These are phyloP conservation scores for Neomorphus geoffroyi DNA, from an alignment of 2,797 vertebrate species.

Conservation along the genomic window DNA sequence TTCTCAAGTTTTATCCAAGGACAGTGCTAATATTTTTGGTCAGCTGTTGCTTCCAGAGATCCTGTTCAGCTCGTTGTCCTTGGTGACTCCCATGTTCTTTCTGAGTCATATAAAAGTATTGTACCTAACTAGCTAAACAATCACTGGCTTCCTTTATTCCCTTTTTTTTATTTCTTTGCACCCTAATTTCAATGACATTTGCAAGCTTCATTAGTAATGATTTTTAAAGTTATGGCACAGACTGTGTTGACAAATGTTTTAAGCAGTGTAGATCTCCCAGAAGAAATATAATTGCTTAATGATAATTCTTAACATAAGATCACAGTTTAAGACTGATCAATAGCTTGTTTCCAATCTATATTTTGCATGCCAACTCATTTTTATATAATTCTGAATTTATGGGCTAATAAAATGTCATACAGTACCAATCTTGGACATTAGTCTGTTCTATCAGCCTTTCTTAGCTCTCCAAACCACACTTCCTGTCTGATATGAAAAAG, in stretches of 20 bases:
- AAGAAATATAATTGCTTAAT: constrained; percentile 24
- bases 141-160: not conserved
- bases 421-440: not conserved
- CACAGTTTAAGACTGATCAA: constrained; percentile 18
- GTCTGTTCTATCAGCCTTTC: not conserved
- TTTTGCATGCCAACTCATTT: not conserved
- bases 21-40: not conserved
- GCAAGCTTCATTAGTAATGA: not conserved
- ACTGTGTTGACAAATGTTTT: not conserved
- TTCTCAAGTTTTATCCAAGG: not conserved
- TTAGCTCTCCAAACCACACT: not conserved
- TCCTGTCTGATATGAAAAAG: constrained; percentile 15
- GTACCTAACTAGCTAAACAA: not conserved
- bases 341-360: constrained; percentile 5
- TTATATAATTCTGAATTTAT: not conserved
- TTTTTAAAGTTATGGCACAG: constrained; percentile 14
- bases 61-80: not conserved
- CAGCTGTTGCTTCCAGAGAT: not conserved
- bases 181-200: not conserved
- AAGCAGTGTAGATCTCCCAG: not conserved
- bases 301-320: not conserved
- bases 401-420: not conserved
- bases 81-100: not conserved
- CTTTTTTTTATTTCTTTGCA: not conserved
- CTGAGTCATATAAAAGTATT: not conserved